Evolutionary conservation across 1,140 invertebrate species (phyloP), one percentile per base, ranked within the genome.

Genomic region (Lysiphlebus fabarum): DNA sequence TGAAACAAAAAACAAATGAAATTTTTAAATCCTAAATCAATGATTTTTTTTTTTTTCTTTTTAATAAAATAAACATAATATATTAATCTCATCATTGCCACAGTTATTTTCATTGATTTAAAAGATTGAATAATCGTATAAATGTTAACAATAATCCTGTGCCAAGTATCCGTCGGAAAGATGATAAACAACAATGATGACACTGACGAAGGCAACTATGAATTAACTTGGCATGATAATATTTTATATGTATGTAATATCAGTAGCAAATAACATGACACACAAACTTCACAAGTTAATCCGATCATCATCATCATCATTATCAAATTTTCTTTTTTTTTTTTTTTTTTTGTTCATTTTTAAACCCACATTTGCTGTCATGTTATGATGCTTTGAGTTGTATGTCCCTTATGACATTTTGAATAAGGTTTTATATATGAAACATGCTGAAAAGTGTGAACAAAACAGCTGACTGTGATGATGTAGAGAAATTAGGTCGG

Each of bases 401-500:
- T 1, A 4, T 45, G 12, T 26, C 17, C 17, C 17, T 26, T 26
- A 42, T 42, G 40, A 10, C 17, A 45, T 45, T 12, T 7, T 45
- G 17, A 7, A 45, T 45, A 45, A 14, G 8, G n/a, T 4, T 12
- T 0, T 8, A 42, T 42, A 42, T n/a, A 42, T 42, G 8, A 42
- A 42, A 7, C 2, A 26, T 26, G 17, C 17, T 26, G 17, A 4
- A 26, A 26, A 26, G 17, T 26, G 17, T 26, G 63, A 69, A 70
- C 62, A 64, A 62, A 69, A 68, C 70, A 71, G 69, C 70, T 70
- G 70, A 70, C 67, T 71, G 59, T 62, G 50, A 65, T 68, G 65
- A 70, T 4, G 17, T 26, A 53, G 62, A 67, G 68, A 63, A 75
- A 75, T 74, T 72, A 64, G 72, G 73, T 74, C 73, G 72, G 67